Percentiles rank a stretch among this genome's conserved stretches.
These are phyloP conservation scores for Ceramica pisi DNA, from an alignment of 2,888 invertebrate species.

Conservation along the genomic window DNA sequence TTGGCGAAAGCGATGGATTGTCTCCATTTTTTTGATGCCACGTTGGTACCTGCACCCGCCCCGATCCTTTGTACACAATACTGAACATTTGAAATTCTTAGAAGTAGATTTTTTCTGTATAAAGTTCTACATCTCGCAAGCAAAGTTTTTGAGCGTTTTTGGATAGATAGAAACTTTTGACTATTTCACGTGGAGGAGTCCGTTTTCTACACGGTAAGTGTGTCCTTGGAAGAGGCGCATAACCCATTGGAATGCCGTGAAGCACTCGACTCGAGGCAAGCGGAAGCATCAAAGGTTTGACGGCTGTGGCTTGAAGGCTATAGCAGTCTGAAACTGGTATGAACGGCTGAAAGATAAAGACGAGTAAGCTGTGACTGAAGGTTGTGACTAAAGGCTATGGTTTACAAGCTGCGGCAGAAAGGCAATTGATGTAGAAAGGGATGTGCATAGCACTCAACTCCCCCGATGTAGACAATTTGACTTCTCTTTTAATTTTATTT, in stretches of 20 bases:
- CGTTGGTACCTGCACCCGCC: slow-evolving; percentile 41
- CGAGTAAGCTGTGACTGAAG: background rate
- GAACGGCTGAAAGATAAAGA: background rate
- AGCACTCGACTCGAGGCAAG: slow-evolving; percentile 78
- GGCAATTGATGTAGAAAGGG: slow-evolving; percentile 84
- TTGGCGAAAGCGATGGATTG: background rate
- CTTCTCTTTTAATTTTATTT: slow-evolving; percentile 77
- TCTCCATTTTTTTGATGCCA: slow-evolving; percentile 25
- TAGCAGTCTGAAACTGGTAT: background rate
- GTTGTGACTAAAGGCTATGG: background rate
- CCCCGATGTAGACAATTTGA: slow-evolving; percentile 88
- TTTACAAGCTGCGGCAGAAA: slow-evolving; percentile 49
- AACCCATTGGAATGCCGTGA: slow-evolving; percentile 79
- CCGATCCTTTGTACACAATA: slow-evolving; percentile 18
- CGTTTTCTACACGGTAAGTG: slow-evolving; percentile 87
- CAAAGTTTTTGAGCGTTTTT: slow-evolving; percentile 70
- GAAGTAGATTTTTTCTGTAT: slow-evolving; percentile 76
- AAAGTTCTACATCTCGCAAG: slow-evolving; percentile 79
- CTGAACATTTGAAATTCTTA: slow-evolving; percentile 31
- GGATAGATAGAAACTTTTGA: slow-evolving; percentile 63
- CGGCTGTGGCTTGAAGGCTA: background rate
- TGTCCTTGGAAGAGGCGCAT: slow-evolving; percentile 68
- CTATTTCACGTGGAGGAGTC: slow-evolving; percentile 73
- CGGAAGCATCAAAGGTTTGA: slow-evolving; percentile 72
- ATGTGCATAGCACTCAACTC: slow-evolving; percentile 83